Evolutionary conservation across 2,888 invertebrate genomes (phyloP).

Genomic region (Capitulum mitella): DNA sequence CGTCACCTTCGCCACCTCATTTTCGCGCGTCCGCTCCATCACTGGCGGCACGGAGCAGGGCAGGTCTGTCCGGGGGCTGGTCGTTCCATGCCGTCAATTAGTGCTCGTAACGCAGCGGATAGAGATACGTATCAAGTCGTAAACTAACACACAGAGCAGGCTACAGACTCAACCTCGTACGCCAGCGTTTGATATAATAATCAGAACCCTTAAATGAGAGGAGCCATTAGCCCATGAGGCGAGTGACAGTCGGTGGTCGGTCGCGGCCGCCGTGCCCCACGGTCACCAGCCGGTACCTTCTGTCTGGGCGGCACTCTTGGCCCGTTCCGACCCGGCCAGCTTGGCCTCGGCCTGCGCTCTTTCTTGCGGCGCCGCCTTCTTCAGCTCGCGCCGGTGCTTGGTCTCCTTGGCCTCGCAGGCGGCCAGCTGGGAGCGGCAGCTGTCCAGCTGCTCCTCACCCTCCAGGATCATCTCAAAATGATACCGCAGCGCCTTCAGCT

Average conservation of each 20-base stretch:
- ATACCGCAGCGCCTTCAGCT: conserved; percentile 46
- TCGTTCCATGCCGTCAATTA: no score
- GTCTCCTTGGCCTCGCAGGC: conserved; percentile 45
- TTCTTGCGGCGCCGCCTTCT: conserved; percentile 39
- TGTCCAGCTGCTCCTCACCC: conserved; percentile 47
- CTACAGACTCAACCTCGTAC: no score
- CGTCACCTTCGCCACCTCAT: conserved; percentile 50
- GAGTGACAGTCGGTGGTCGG: no score
- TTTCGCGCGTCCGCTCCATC: conserved; percentile 47
- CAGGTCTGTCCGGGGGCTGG: no score
- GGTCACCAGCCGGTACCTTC: neutral
- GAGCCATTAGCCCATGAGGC: no score
- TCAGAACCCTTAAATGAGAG: no score
- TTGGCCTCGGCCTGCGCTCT: neutral
- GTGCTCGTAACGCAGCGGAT: no score
- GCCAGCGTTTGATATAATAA: no score
- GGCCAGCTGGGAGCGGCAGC: conserved; percentile 45
- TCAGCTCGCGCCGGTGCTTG: conserved; percentile 46
- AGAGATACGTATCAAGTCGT: no score
- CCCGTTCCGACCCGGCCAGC: neutral
- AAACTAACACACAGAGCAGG: no score
- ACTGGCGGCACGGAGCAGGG: no score
- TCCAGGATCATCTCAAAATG: conserved; percentile 49
- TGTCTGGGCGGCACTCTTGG: neutral
- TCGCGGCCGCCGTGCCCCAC: no score